Percentiles rank a stretch among this genome's conserved stretches.
Evolutionary conservation across 1,140 invertebrate species (phyloP).

Genomic region (Cotesia chilonis): DNA sequence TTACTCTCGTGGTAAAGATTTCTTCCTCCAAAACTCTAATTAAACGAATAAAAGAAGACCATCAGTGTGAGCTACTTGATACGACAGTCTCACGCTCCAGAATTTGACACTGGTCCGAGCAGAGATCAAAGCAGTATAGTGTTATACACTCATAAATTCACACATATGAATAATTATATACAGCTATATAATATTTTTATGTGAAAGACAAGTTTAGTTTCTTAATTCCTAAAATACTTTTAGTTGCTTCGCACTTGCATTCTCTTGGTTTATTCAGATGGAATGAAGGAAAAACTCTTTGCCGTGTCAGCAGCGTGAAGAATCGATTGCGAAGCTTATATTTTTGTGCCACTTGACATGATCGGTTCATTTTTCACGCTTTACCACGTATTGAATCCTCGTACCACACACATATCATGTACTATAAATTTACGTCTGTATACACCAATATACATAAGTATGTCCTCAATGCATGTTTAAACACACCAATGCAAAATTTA

Average conservation of each 20-base stretch:
- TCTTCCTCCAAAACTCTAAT: constrained; percentile 37
- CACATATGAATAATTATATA: not conserved
- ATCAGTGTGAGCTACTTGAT: constrained; percentile 8
- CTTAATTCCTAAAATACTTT: not conserved
- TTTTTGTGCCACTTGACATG: constrained; percentile 12
- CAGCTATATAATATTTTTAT: not conserved
- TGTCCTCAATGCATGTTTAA: not conserved
- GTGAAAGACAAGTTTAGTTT: constrained; percentile 23
- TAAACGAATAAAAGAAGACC: constrained; percentile 22
- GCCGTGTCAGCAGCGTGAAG: constrained; percentile 1
- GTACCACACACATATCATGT: not conserved
- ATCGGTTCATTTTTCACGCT: not conserved
- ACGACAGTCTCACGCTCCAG: constrained; percentile 58
- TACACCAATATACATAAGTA: not conserved
- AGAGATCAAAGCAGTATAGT: constrained; percentile 52
- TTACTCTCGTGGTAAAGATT: constrained; percentile 18
- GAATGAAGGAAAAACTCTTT: constrained; percentile 16
- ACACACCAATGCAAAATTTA: constrained; percentile 11
- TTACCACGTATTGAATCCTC: not conserved
- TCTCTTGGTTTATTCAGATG: not conserved
- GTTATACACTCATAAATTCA: constrained; percentile 39
- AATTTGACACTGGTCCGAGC: constrained; percentile 58
- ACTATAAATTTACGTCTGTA: not conserved
- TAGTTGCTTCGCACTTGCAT: not conserved
- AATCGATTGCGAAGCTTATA: constrained; percentile 25